Conservation (phyloP, 35 echinoderm and acorn worm species). For the Hemicentrotus pulcherrimus region DNA sequence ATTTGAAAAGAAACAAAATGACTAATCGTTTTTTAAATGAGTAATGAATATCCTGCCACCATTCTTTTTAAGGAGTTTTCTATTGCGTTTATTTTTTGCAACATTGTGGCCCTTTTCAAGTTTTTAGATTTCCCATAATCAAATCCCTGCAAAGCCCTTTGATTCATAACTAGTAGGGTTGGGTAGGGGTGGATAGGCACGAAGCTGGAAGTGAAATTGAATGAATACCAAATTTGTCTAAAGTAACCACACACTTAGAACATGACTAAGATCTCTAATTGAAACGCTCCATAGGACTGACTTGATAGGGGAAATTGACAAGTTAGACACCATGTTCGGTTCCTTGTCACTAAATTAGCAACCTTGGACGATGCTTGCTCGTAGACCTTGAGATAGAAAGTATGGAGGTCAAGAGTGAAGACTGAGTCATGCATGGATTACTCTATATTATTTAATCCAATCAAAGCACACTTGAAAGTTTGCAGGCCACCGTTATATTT, state of each 20-base stretch:
- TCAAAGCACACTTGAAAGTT: slow-evolving; percentile 1
- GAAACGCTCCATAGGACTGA: background rate
- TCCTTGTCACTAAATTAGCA: background rate
- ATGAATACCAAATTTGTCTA: too few species aligned
- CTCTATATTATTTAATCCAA: background rate
- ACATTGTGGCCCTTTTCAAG: too few species aligned
- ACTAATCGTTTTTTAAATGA: too few species aligned
- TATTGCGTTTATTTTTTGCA: too few species aligned
- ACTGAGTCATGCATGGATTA: background rate
- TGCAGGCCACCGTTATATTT: background rate
- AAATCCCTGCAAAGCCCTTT: too few species aligned
- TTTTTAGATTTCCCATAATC: too few species aligned
- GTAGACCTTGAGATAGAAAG: background rate
- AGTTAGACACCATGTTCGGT: background rate
- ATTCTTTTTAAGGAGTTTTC: too few species aligned
- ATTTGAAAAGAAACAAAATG: too few species aligned
- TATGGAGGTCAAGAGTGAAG: background rate
- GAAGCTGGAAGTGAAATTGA: too few species aligned
- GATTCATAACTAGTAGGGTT: too few species aligned
- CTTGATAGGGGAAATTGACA: background rate
- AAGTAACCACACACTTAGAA: background rate
- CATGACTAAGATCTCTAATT: background rate
- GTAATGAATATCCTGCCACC: too few species aligned
- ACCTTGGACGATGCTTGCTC: background rate
- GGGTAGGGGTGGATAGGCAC: too few species aligned